Conservation (phyloP, 1,140 invertebrate species). For the Drosophila prosaltans region DNA sequence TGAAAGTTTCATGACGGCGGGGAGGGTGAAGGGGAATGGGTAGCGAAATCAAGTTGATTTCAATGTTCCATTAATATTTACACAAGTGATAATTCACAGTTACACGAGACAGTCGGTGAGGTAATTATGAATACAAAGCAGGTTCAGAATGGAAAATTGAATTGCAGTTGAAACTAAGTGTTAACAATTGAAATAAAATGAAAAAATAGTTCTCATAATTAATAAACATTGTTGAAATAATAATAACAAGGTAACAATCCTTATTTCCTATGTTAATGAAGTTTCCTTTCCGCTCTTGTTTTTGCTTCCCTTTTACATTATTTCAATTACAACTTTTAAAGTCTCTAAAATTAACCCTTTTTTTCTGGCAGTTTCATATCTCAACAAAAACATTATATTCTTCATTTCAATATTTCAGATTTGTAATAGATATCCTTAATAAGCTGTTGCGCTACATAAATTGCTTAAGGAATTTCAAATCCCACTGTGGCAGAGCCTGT, state of each 20-base stretch:
- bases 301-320: too few species aligned
- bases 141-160: neutral
- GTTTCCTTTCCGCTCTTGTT: too few species aligned
- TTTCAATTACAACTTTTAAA: too few species aligned
- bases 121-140: neutral
- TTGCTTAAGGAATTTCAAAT: constrained; percentile 8
- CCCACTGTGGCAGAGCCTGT: constrained; percentile 17
- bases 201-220: too few species aligned
- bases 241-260: too few species aligned
- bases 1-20: neutral
- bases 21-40: neutral
- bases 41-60: constrained; percentile 3
- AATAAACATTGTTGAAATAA: too few species aligned
- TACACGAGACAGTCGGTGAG: neutral
- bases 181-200: too few species aligned
- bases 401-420: neutral
- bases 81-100: constrained; percentile 7
- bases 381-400: too few species aligned
- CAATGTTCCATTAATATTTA: constrained; percentile 10
- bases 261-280: too few species aligned
- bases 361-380: too few species aligned
- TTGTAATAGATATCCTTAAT: neutral
- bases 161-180: too few species aligned
- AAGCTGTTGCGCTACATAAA: neutral
- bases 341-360: too few species aligned